These are phyloP conservation scores for Stegastes partitus DNA, from an alignment of 2,113 vertebrate genomes.

Conservation along the genomic window DNA sequence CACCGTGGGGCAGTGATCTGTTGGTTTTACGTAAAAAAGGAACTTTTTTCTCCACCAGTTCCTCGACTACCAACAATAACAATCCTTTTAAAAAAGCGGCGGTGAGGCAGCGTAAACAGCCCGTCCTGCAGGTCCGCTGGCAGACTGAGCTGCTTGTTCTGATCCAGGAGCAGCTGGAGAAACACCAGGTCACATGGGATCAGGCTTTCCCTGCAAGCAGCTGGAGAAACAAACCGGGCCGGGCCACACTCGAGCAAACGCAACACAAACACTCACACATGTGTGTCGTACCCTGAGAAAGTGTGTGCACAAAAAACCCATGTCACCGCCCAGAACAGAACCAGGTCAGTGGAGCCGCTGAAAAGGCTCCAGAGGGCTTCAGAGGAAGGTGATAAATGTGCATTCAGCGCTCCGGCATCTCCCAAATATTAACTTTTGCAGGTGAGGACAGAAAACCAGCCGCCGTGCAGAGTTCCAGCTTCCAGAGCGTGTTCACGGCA, in stretches of 20 bases:
- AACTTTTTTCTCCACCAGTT: conserved; percentile 7
- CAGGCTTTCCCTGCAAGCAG: conserved; percentile 84
- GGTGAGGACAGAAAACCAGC: conserved; percentile 26
- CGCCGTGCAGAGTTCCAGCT: not conserved
- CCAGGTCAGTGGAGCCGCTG: not conserved
- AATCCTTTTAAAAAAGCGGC: conserved; percentile 45
- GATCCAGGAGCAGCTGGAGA: conserved; percentile 86
- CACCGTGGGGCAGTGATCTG: not conserved
- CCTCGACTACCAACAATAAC: conserved; percentile 40
- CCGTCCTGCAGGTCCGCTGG: conserved; percentile 39
- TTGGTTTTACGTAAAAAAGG: not conserved
- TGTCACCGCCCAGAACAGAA: too few species aligned
- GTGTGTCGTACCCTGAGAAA: conserved; percentile 15
- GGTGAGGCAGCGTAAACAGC: conserved; percentile 32
- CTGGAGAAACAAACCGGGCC: conserved; percentile 82
- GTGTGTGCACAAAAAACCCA: not conserved
- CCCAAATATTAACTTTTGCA: conserved; percentile 18
- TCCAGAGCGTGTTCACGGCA: not conserved
- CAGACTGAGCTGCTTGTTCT: conserved; percentile 69
- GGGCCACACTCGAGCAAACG: conserved; percentile 11
- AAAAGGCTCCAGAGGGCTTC: conserved; percentile 43
- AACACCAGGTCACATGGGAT: conserved; percentile 83
- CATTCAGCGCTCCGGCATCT: conserved; percentile 30
- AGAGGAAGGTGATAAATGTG: conserved; percentile 55
- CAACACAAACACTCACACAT: conserved; percentile 11